Evolutionary conservation across 2,888 invertebrate species (phyloP), one percentile per base, ranked within the genome.

Genomic region (Spodoptera picta): DNA sequence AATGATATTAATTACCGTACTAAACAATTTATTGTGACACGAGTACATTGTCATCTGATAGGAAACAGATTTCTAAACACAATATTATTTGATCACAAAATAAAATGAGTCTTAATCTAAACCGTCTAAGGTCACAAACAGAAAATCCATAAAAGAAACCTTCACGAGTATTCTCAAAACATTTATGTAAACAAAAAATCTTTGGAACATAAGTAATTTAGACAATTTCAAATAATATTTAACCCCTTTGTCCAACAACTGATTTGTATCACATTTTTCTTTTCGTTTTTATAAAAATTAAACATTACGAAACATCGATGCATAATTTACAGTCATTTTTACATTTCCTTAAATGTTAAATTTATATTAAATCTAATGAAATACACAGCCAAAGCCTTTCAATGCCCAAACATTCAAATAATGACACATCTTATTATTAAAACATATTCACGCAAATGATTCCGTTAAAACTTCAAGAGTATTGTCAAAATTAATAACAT

Each of bases 331-430:
- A 51, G 36, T 19, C 45, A 9, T 53, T 43, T 63, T 36, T 43
- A 60, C 54, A 60, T 2, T 59, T 60, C 1, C 23, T 65, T 62
- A 49, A 6, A 27, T 44, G 4, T 45, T 63, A 65, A 1, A 51
- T 49, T 47, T 36, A n/a, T 56, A 53, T 60, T 36, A 36, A 36
- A 51, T 53, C 24, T 64, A 64, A 47, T 51, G 27, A 56, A 64
- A 73, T 60, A 66, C 77, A 78, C 74, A 76, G 76, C 73, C 77
- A 73, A 78, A 76, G 74, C 77, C 57, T 65, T 54, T 60, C 61
- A 60, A 44, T 64, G 51, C 44, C 49, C 69, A 54, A 41, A 49
- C 27, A 52, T 47, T 53, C 24, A 60, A 61, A 49, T 66, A 58
- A 60, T 23, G 14, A 62, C 58, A 62, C 23, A 36, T 6, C 31